A percentile compares a stretch with the other conserved stretches of the same genome.
Evolutionary conservation across 1,140 invertebrate genomes (phyloP).

Genomic region (Philaenus spumarius): DNA sequence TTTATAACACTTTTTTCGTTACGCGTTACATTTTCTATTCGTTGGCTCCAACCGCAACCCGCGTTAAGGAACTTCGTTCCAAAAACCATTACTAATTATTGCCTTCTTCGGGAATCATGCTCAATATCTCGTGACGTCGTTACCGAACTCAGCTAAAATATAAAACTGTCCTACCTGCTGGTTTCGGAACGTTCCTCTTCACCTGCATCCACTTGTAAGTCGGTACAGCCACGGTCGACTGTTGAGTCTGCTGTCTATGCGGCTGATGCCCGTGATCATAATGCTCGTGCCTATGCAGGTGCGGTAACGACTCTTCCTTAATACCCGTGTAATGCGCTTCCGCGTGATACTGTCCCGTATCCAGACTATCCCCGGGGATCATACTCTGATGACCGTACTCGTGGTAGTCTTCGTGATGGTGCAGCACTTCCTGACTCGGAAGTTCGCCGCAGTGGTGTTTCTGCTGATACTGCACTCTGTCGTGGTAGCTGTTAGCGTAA

Average conservation of each 20-base stretch:
- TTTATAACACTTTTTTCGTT: no score
- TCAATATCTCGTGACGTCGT: no score
- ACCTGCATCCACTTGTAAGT: conserved; percentile 98
- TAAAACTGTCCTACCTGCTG: conserved; percentile 74
- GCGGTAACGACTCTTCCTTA: conserved; percentile 33
- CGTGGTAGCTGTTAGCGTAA: conserved; percentile 41
- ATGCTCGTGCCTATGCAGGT: background rate
- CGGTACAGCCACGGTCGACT: conserved; percentile 61
- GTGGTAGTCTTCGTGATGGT: conserved; percentile 38
- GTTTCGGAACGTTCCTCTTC: conserved; percentile 90
- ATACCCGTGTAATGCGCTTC: conserved; percentile 40
- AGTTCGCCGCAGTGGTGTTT: conserved; percentile 34
- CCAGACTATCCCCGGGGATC: conserved; percentile 14
- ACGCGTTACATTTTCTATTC: no score
- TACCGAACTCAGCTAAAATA: no score
- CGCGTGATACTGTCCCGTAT: conserved; percentile 35
- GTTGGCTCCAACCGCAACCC: no score
- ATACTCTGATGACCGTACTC: conserved; percentile 21
- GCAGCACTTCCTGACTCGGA: conserved; percentile 36
- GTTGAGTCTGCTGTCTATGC: conserved; percentile 32
- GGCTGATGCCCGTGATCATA: conserved; percentile 26
- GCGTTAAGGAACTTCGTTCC: no score
- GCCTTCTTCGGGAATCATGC: no score
- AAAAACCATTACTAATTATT: no score
- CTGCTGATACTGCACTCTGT: conserved; percentile 30